A percentile compares a stretch with the other conserved stretches of the same genome.
Conservation (phyloP, 2,888 invertebrate species). For the Congeria kusceri region DNA sequence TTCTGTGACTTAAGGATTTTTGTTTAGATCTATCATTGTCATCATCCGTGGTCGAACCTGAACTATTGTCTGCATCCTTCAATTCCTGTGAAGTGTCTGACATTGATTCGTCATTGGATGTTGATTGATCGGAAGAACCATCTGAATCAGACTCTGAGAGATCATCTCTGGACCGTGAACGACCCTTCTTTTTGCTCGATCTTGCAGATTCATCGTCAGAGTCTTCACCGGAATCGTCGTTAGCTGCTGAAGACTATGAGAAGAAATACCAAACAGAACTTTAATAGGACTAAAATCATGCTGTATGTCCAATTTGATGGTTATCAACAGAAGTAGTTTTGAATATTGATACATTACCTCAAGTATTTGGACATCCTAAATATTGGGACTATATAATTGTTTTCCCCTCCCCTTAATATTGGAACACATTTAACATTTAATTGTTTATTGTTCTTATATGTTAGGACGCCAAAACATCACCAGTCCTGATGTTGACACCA, state of each 20-base stretch:
- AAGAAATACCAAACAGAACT: constrained; percentile 1
- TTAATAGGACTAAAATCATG: background rate
- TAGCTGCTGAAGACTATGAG: constrained; percentile 54
- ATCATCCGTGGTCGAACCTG: constrained; percentile 27
- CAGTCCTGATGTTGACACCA: no score
- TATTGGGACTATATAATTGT: no score
- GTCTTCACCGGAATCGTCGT: constrained; percentile 53
- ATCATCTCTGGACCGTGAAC: constrained; percentile 21
- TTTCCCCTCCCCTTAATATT: no score
- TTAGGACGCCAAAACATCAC: no score
- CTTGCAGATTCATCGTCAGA: constrained; percentile 54
- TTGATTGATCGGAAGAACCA: constrained; percentile 47
- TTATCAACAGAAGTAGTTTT: no score
- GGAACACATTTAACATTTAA: no score
- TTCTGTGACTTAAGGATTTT: constrained; percentile 34
- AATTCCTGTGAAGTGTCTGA: constrained; percentile 58
- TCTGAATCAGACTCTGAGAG: constrained; percentile 51
- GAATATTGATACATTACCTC: no score
- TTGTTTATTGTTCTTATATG: no score
- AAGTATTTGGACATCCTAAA: no score
- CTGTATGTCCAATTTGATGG: no score
- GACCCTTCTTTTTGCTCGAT: constrained; percentile 17
- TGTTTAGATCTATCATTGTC: constrained; percentile 35
- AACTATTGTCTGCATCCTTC: constrained; percentile 39
- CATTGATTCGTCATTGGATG: constrained; percentile 61